A percentile compares a stretch with the other conserved stretches of the same genome.
These are phyloP conservation scores for Delphinapterus leucas DNA, from an alignment of 2,113 vertebrate species.

Conservation along the genomic window DNA sequence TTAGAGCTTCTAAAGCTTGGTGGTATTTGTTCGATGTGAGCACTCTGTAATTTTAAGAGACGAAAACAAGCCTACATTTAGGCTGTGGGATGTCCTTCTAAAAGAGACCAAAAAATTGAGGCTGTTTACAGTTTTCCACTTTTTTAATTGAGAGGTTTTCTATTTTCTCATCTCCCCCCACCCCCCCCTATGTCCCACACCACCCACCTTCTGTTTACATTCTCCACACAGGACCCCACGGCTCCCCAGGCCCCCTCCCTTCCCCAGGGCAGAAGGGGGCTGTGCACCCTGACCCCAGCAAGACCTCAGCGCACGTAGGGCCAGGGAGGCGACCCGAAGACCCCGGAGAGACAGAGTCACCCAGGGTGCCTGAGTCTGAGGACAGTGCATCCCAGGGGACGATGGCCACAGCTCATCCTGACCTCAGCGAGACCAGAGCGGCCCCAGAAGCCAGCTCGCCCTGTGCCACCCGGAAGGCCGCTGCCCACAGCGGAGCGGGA, in stretches of 20 bases:
- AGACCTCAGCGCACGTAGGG: background rate
- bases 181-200: background rate
- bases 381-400: background rate
- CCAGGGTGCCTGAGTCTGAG: background rate
- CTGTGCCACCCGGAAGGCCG: background rate
- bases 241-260: slow-evolving; percentile 80
- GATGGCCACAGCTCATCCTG: fast-evolving
- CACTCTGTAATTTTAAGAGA: background rate
- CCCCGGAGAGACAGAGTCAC: background rate
- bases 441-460: background rate
- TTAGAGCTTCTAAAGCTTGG: background rate
- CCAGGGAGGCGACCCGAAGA: background rate
- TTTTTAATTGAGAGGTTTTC: background rate
- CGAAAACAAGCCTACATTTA: background rate
- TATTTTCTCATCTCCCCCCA: background rate
- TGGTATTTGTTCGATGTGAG: background rate
- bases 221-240: slow-evolving; percentile 84
- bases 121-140: background rate
- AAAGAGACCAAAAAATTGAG: background rate
- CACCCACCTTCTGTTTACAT: background rate
- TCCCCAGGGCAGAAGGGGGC: slow-evolving; percentile 77
- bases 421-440: background rate
- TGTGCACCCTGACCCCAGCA: slow-evolving; percentile 61
- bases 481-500: background rate
- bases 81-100: background rate